Percentiles rank a stretch among this genome's conserved stretches.
These are phyloP conservation scores for Colossoma macropomum DNA, from an alignment of 2,113 vertebrate genomes.

Conservation along the genomic window DNA sequence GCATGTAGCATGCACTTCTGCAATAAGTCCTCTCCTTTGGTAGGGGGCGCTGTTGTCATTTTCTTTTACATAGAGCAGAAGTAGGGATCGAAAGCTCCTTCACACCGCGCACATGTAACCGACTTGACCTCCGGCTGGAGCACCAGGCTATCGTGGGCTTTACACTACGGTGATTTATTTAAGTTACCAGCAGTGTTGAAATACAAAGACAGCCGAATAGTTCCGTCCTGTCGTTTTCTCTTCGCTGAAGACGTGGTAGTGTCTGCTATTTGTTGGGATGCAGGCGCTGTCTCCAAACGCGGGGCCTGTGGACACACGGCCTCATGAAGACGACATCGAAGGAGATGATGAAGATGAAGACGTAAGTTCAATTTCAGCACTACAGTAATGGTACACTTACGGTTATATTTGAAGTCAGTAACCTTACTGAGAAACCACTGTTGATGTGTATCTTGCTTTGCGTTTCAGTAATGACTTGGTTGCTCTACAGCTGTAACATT, in stretches of 20 bases:
- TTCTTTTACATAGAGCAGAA: background rate
- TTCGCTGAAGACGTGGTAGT: too few relatives aligned
- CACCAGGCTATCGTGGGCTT: constrained; percentile 15
- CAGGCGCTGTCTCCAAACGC: constrained; percentile 75
- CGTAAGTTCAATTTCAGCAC: constrained; percentile 54
- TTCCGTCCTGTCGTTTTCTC: background rate
- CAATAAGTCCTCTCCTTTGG: constrained; percentile 35
- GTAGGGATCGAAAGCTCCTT: constrained; percentile 53
- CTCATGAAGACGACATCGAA: constrained; percentile 79
- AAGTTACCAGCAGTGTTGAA: background rate
- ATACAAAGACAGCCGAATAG: background rate
- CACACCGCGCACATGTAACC: constrained; percentile 66
- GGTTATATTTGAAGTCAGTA: too few relatives aligned
- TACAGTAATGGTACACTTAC: background rate
- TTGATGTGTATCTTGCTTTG: too few relatives aligned
- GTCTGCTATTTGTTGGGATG: constrained; percentile 67
- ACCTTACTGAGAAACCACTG: too few relatives aligned
- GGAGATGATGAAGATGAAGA: constrained; percentile 82
- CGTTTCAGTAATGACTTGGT: too few relatives aligned
- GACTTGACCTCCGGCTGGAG: constrained; percentile 73
- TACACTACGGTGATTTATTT: constrained; percentile 11
- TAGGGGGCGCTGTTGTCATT: constrained; percentile 58
- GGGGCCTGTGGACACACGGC: constrained; percentile 72
- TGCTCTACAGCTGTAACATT: too few relatives aligned
- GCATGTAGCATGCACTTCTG: background rate